Evolutionary conservation across 2,888 invertebrate genomes (phyloP), one percentile per base, ranked within the genome.

Genomic region (Fragum fragum): DNA sequence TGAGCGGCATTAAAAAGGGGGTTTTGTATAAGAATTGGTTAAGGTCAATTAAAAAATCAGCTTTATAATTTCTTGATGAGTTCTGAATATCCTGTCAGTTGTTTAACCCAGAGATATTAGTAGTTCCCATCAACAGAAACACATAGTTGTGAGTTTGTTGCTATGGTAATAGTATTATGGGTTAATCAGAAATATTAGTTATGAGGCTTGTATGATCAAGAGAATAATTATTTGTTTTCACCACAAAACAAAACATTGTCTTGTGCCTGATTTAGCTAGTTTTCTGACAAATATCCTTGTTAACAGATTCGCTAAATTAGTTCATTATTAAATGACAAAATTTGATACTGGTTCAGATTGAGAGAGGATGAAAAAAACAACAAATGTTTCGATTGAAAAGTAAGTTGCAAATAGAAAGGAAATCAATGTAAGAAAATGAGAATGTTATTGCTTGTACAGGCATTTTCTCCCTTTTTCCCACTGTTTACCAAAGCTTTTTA

Each of bases 131-230:
- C 66, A 66, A 66, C 23, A 66, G 42, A 42, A 9, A 26, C 16
- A 26, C 66, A 66, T 66, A 66, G 66, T 39, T 66, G 66, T 66
- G 29, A 42, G 66, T 66, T 66, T 66, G 66, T 66, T 66, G 66
- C 66, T 23, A 66, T 66, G 66, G 66, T 26, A 66, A 66, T 66
- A 42, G 39, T 42, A 42, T 32, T 63, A 63, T n/a, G 28, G 28
- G 28, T 63, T 63, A 63, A 66, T 66, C 66, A 66, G 66, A 66
- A 66, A 32, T 39, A 66, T 66, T 66, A 66, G 66, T 66, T 39
- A 42, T n/a, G 7, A 36, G 39, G 21, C 36, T 66, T 39, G 21
- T 42, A 23, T 66, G 66, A 66, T 66, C 66, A 66, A 42, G 61
- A 39, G 47, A 66, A 42, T 36, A 21, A 66, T 66, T 42, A 66